These are phyloP conservation scores for Marcusenius ussheri DNA, from an alignment of 2,113 vertebrate genomes.

Conservation along the genomic window DNA sequence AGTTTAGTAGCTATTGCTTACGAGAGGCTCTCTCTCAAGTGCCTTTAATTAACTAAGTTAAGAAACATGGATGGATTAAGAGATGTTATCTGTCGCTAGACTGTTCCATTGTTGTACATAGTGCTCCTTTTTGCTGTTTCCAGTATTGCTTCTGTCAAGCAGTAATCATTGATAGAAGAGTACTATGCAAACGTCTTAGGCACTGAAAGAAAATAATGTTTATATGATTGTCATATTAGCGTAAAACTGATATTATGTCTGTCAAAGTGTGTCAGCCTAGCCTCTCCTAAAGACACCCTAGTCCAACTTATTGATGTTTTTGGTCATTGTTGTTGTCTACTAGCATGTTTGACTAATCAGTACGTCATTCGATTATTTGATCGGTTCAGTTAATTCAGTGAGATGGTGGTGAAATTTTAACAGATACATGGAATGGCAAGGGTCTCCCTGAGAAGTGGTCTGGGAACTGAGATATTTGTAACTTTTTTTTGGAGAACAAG, in stretches of 20 bases:
- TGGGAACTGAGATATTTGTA: not conserved
- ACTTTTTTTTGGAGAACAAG: not conserved
- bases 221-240: not conserved
- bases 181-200: not conserved
- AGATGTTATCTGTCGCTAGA: not conserved
- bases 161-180: not conserved
- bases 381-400: not conserved
- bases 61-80: not conserved
- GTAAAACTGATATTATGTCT: not conserved
- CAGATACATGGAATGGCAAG: not conserved
- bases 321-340: not conserved
- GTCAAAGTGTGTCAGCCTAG: not conserved
- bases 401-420: not conserved
- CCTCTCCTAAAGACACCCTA: not conserved
- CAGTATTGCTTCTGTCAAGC: not conserved
- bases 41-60: not conserved
- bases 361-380: not conserved
- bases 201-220: not conserved
- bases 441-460: not conserved
- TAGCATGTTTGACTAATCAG: not conserved
- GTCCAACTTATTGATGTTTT: not conserved
- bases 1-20: not conserved
- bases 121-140: not conserved
- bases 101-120: not conserved
- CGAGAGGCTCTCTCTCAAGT: not conserved